phyloP scores from a whole-genome alignment of 2,888 invertebrate species.

The Alviniconcha strummeri region DNA sequence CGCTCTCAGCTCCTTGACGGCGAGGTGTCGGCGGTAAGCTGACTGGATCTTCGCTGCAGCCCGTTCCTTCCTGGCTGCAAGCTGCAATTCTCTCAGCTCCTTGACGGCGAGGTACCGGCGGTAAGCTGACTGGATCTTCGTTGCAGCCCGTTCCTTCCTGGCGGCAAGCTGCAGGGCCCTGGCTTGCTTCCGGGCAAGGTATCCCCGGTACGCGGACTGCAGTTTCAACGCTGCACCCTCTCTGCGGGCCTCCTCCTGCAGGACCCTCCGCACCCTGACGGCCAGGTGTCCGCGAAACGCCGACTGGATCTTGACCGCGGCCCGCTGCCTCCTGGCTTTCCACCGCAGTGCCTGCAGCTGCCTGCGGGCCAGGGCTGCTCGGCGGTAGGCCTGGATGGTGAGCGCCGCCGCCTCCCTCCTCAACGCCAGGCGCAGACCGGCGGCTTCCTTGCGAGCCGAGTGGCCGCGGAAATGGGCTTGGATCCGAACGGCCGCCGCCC shows the following conservation, averaged over 20 bases:
- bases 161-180: background rate
- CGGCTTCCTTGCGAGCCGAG: background rate
- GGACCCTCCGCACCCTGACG: conserved; percentile 30
- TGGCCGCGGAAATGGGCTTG: conserved; percentile 23
- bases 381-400: background rate
- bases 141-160: background rate
- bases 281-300: conserved; percentile 37
- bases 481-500: conserved; percentile 29
- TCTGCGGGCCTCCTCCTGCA: background rate
- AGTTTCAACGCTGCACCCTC: background rate
- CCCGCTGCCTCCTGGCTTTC: conserved; percentile 21
- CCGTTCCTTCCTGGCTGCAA: background rate
- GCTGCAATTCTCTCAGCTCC: background rate
- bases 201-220: background rate
- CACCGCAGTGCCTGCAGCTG: background rate
- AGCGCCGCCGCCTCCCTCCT: background rate
- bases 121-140: background rate
- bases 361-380: background rate
- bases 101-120: conserved; percentile 3
- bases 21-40: conserved; percentile 7
- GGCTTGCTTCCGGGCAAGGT: background rate
- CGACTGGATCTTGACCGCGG: conserved; percentile 48
- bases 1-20: background rate
- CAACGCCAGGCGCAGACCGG: background rate
- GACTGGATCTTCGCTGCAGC: conserved; percentile 3